phyloP scores from a whole-genome alignment of 2,797 vertebrate genomes.

The Hydrophis major region DNA sequence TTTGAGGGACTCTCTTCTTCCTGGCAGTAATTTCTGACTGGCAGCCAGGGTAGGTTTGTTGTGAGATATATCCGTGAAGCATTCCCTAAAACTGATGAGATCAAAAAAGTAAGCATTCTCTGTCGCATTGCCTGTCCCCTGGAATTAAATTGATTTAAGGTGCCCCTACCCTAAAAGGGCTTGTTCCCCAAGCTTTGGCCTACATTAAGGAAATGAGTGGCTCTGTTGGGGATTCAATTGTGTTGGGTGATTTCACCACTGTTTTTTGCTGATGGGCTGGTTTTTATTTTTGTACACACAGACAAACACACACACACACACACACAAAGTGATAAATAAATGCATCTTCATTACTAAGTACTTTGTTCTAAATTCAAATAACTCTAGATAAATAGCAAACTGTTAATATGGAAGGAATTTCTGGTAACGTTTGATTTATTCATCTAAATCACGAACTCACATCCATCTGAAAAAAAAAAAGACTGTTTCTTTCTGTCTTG shows the following conservation, averaged over 20 bases:
- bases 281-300: background rate
- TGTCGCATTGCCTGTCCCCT: background rate
- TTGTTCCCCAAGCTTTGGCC: background rate
- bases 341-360: background rate
- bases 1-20: background rate
- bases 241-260: background rate
- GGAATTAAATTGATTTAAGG: background rate
- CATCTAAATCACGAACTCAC: conserved; percentile 33
- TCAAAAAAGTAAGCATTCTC: background rate
- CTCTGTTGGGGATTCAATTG: background rate
- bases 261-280: background rate
- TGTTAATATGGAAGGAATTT: conserved; percentile 15
- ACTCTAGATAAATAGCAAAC: conserved; percentile 5
- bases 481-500: conserved; percentile 18
- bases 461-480: conserved; percentile 54
- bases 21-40: background rate
- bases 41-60: background rate
- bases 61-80: background rate
- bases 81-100: background rate
- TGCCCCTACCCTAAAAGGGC: background rate
- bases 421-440: conserved; percentile 15
- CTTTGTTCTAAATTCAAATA: background rate
- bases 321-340: background rate
- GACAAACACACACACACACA: no score
- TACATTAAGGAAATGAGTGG: background rate